Evolutionary conservation across 2,888 invertebrate genomes (phyloP).

Genomic region (Pyrochroa serraticornis): DNA sequence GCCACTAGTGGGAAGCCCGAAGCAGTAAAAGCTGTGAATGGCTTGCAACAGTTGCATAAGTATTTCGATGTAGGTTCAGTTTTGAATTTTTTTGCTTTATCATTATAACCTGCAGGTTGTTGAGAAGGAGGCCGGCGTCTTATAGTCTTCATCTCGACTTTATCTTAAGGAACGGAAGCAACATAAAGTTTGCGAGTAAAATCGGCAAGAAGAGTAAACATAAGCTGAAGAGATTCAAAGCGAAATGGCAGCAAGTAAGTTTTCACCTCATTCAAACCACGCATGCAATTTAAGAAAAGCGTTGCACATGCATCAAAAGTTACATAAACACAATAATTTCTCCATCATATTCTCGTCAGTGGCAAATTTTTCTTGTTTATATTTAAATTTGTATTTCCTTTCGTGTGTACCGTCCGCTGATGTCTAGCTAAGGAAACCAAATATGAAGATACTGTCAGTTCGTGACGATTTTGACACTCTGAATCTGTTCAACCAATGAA

Average conservation of each 20-base stretch:
- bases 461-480: too few species aligned
- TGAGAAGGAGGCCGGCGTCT: slow-evolving; percentile 80
- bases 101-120: slow-evolving; percentile 63
- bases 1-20: slow-evolving; percentile 80
- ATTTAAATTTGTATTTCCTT: too few species aligned
- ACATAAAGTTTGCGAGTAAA: slow-evolving; percentile 48
- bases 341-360: too few species aligned
- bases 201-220: slow-evolving; percentile 42
- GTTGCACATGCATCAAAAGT: not conserved
- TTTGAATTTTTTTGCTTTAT: not conserved
- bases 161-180: slow-evolving; percentile 64
- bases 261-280: too few species aligned
- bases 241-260: slow-evolving; percentile 52
- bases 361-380: too few species aligned
- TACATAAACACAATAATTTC: too few species aligned
- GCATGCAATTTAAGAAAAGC: not conserved
- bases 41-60: slow-evolving; percentile 77
- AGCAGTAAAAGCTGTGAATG: slow-evolving; percentile 82
- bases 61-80: slow-evolving; percentile 28
- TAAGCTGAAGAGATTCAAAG: slow-evolving; percentile 45
- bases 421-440: too few species aligned
- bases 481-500: too few species aligned
- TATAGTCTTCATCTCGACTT: slow-evolving; percentile 84
- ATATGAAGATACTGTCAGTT: too few species aligned
- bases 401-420: too few species aligned